Percentiles rank a stretch among this genome's conserved stretches.
phyloP scores from a whole-genome alignment of 2,797 vertebrate genomes.

The Pterois miles region DNA sequence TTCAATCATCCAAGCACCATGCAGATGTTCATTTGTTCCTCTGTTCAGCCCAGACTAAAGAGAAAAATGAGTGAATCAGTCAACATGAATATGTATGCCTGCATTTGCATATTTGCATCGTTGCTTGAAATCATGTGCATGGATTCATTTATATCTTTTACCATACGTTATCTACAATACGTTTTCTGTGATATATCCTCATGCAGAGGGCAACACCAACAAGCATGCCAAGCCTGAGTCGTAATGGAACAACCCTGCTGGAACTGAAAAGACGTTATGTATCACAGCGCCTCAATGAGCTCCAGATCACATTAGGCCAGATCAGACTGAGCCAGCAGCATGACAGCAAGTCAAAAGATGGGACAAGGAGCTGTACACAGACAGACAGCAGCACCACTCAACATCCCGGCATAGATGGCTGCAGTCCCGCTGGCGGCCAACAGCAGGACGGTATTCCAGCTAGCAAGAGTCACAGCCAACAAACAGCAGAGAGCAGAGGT shows the following conservation, averaged over 20 bases:
- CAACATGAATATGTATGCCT: background rate
- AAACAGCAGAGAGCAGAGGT: conserved; percentile 28
- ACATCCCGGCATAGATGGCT: conserved; percentile 31
- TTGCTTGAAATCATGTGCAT: background rate
- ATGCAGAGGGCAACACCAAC: conserved; percentile 55
- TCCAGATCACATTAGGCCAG: conserved; percentile 78
- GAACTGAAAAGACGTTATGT: conserved; percentile 79
- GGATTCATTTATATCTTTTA: background rate
- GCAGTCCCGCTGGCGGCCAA: conserved; percentile 21
- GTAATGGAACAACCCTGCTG: conserved; percentile 77
- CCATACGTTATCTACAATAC: conserved; percentile 5
- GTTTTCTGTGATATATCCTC: conserved; percentile 18
- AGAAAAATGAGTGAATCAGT: conserved; percentile 6
- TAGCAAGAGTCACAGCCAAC: conserved; percentile 44
- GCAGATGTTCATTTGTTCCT: background rate
- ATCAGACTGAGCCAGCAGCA: conserved; percentile 59
- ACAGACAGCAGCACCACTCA: conserved; percentile 45
- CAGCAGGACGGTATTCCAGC: conserved; percentile 37
- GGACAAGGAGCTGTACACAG: conserved; percentile 30
- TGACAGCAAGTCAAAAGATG: conserved; percentile 55
- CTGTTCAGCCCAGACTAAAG: conserved; percentile 7
- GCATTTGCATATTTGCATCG: conserved; percentile 25
- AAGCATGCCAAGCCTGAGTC: conserved; percentile 62
- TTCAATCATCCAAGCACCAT: conserved; percentile 16
- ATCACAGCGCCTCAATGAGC: conserved; percentile 80